Conservation (phyloP, 2,888 invertebrate species). For the Chesias legatella region DNA sequence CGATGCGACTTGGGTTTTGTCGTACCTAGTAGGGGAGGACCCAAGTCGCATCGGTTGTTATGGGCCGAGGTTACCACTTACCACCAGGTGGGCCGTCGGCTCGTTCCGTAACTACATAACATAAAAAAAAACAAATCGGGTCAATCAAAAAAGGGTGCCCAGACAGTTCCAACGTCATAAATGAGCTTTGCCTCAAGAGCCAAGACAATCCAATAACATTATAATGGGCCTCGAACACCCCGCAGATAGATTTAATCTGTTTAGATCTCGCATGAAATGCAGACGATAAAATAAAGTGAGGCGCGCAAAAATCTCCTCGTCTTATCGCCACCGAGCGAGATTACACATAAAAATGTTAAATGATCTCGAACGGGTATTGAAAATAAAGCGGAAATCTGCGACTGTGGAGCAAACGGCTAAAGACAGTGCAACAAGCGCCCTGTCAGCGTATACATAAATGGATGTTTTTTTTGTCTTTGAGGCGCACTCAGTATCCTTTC, state of each 20-base stretch:
- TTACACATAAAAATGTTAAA: conserved; percentile 81
- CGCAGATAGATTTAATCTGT: conserved; percentile 75
- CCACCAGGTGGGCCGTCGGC: no score
- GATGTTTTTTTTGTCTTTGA: no score
- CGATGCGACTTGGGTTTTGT: no score
- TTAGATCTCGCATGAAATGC: conserved; percentile 70
- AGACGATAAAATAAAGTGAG: conserved; percentile 74
- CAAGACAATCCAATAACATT: conserved; percentile 60
- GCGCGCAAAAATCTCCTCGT: conserved; percentile 59
- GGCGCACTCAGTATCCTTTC: no score
- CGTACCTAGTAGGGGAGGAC: no score
- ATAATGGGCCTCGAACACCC: conserved; percentile 49
- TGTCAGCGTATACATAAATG: neutral
- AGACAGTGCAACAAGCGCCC: conserved; percentile 27
- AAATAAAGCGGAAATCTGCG: conserved; percentile 68
- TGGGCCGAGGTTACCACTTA: no score
- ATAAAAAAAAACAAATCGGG: no score
- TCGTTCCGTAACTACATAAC: no score
- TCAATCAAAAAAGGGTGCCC: no score
- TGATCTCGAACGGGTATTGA: conserved; percentile 77
- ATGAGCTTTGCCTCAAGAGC: conserved; percentile 31
- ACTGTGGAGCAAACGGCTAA: conserved; percentile 29
- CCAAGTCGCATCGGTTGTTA: no score
- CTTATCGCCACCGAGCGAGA: conserved; percentile 73
- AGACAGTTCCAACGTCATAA: no score